Evolutionary conservation across 2,797 vertebrate genomes (phyloP).

Genomic region (Enoplosus armatus): DNA sequence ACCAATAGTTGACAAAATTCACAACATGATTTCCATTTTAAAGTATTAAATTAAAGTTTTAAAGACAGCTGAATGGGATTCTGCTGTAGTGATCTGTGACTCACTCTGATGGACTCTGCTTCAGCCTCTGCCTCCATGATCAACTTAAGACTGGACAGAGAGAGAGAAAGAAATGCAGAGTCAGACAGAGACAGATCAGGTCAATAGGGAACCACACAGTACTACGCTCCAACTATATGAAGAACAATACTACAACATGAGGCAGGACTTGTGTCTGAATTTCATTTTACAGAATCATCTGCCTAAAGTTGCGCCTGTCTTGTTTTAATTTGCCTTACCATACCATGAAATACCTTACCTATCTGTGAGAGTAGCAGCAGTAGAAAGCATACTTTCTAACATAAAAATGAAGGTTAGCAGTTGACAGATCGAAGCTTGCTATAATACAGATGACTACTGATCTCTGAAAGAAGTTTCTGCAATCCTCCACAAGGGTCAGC

Average conservation of each 20-base stretch:
- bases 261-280: background rate
- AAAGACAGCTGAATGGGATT: background rate
- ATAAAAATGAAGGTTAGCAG: background rate
- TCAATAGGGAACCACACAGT: background rate
- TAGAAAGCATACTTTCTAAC: background rate
- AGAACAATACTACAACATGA: background rate
- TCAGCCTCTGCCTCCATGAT: conserved; percentile 94
- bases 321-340: background rate
- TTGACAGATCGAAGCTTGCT: background rate
- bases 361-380: no score
- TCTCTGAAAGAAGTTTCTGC: background rate
- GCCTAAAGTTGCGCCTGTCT: background rate
- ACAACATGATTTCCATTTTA: background rate
- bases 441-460: background rate
- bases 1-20: background rate
- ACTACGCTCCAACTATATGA: background rate
- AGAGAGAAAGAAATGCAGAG: conserved; percentile 4
- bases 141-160: conserved; percentile 84
- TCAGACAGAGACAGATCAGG: conserved; percentile 4
- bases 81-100: conserved; percentile 44
- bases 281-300: background rate
- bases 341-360: background rate
- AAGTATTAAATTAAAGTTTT: background rate
- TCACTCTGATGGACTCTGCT: conserved; percentile 90
- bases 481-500: background rate